A percentile compares a stretch with the other conserved stretches of the same genome.
These are phyloP conservation scores for Vombatus ursinus DNA, from an alignment of 2,113 vertebrate genomes.

Conservation along the genomic window DNA sequence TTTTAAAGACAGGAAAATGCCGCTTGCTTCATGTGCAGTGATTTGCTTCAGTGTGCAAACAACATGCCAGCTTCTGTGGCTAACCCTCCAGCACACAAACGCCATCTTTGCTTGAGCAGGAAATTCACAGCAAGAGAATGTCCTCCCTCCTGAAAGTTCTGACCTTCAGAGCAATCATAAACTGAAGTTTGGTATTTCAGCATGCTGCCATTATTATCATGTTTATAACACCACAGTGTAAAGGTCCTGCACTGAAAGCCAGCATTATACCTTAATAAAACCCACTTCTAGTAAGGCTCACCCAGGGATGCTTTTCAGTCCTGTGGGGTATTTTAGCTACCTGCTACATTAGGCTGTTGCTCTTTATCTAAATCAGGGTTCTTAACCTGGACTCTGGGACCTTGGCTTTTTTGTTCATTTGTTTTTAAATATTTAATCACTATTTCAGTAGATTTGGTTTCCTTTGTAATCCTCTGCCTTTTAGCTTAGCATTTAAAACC, in stretches of 20 bases:
- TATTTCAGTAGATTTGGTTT: not conserved
- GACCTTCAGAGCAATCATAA: conserved; percentile 47
- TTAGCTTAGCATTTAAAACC: not conserved
- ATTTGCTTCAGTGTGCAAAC: not conserved
- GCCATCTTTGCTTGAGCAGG: not conserved
- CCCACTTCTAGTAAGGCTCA: not conserved
- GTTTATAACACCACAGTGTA: conserved; percentile 37
- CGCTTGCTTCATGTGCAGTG: not conserved
- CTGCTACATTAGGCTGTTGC: not conserved
- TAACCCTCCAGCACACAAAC: not conserved
- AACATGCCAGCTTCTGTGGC: not conserved
- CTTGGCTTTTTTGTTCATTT: not conserved
- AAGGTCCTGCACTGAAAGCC: not conserved
- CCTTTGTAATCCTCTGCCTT: not conserved
- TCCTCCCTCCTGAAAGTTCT: not conserved
- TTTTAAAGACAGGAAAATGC: not conserved
- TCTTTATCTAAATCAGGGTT: not conserved
- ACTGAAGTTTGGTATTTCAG: conserved; percentile 33
- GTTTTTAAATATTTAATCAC: not conserved
- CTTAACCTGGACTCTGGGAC: not conserved
- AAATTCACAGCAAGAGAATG: conserved; percentile 34
- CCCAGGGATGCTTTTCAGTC: conserved; percentile 13
- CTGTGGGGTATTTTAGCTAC: conserved; percentile 23
- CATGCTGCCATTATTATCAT: not conserved
- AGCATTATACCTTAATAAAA: conserved; percentile 42